Conservation (phyloP, 2,888 invertebrate species). For the Dusona sp. region DNA sequence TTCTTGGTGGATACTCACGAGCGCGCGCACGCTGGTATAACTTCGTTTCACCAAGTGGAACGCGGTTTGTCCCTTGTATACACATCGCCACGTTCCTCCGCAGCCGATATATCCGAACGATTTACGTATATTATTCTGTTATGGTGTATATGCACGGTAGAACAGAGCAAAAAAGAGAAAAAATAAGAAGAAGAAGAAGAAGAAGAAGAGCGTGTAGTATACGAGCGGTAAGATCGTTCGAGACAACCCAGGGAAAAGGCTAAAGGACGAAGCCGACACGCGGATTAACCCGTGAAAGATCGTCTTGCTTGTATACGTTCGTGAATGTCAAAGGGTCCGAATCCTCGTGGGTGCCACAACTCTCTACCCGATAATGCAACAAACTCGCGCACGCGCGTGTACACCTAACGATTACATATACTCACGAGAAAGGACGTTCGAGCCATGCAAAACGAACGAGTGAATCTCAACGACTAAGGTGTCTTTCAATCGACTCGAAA, state of each 20-base stretch:
- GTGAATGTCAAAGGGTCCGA: constrained; percentile 52
- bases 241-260: constrained; percentile 62
- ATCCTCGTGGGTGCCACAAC: constrained; percentile 42
- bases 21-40: constrained; percentile 29
- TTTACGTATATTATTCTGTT: constrained; percentile 62
- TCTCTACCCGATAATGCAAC: constrained; percentile 37
- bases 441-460: constrained; percentile 10
- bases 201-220: constrained; percentile 48
- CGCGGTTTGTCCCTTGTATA: constrained; percentile 65
- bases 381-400: constrained; percentile 36
- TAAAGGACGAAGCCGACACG: constrained; percentile 64
- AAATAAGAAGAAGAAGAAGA: constrained; percentile 15
- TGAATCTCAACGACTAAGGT: constrained; percentile 26
- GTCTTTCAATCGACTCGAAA: constrained; percentile 37
- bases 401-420: constrained; percentile 49
- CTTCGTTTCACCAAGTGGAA: constrained; percentile 63
- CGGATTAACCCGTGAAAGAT: constrained; percentile 58
- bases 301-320: constrained; percentile 33
- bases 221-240: constrained; percentile 57
- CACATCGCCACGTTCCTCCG: constrained; percentile 55
- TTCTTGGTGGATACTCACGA: constrained; percentile 51
- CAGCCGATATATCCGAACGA: constrained; percentile 65
- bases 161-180: not conserved
- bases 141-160: constrained; percentile 34
- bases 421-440: constrained; percentile 31